Evolutionary conservation across 2,888 invertebrate genomes (phyloP).

Genomic region (Drosophila subquinaria): DNA sequence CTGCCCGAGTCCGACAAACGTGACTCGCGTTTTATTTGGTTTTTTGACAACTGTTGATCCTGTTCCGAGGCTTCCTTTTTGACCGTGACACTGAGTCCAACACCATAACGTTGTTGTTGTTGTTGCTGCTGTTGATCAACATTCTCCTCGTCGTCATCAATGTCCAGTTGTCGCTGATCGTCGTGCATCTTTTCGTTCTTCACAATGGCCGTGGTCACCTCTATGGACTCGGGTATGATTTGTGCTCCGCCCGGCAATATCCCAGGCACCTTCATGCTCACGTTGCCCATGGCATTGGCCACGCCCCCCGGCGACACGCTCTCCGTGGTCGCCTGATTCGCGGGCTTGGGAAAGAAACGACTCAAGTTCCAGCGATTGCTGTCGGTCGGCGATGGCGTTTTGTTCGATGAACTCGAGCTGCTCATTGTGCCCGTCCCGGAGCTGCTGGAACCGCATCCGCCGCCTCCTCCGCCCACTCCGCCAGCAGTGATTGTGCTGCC

Average conservation of each 20-base stretch:
- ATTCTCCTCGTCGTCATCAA: conserved; percentile 64
- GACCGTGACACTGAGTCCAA: conserved; percentile 77
- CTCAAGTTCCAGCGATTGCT: conserved; percentile 83
- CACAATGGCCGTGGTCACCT: conserved; percentile 81
- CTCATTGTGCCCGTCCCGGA: conserved; percentile 58
- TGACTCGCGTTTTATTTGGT: conserved; percentile 83
- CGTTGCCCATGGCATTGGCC: conserved; percentile 71
- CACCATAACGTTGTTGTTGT: conserved; percentile 60
- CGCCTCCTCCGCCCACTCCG: conserved; percentile 1
- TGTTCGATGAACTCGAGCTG: conserved; percentile 80
- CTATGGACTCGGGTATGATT: conserved; percentile 82
- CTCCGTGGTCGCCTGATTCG: conserved; percentile 67
- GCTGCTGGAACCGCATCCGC: conserved; percentile 48
- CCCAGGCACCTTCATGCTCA: conserved; percentile 79
- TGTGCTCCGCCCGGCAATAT: conserved; percentile 82
- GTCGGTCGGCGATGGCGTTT: conserved; percentile 83
- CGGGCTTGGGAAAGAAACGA: conserved; percentile 80
- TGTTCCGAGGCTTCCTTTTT: conserved; percentile 80
- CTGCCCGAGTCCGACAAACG: conserved; percentile 59
- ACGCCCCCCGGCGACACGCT: conserved; percentile 73
- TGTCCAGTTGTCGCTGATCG: conserved; percentile 59
- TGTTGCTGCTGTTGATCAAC: conserved; percentile 49
- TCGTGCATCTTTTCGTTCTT: conserved; percentile 80
- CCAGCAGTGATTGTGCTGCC: conserved; percentile 1
- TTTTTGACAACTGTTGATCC: conserved; percentile 70